Percentiles rank a stretch among this genome's conserved stretches.
Conservation (phyloP, 2,797 vertebrate genomes). For the Notolepis coatsorum region DNA sequence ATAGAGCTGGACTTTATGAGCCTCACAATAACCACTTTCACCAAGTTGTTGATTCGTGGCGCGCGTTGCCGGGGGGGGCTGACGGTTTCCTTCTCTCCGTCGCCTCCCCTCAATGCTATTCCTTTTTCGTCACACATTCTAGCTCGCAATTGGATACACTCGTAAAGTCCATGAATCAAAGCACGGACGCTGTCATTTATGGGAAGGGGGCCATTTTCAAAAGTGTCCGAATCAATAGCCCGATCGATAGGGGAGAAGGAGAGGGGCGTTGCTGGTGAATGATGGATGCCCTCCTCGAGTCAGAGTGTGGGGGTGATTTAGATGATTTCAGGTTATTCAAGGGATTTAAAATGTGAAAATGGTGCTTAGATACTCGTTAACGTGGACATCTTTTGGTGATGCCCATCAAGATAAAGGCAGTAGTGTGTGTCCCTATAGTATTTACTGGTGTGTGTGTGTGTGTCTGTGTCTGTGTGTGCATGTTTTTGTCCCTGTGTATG, state of each 20-base stretch:
- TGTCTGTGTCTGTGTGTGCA: no score
- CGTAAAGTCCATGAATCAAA: conserved; percentile 7
- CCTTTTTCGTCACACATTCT: not conserved
- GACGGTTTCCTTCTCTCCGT: no score
- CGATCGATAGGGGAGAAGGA: not conserved
- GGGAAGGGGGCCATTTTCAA: not conserved
- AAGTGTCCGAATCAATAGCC: not conserved
- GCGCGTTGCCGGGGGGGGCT: no score
- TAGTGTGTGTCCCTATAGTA: no score
- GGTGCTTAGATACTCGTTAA: not conserved
- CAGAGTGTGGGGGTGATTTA: not conserved
- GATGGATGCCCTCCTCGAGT: not conserved
- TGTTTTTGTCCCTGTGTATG: no score
- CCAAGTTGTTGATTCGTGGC: no score
- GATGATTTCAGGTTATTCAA: not conserved
- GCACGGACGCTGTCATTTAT: not conserved
- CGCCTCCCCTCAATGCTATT: no score
- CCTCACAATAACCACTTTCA: no score
- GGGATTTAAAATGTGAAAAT: not conserved
- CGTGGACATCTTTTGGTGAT: no score
- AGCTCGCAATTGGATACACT: not conserved
- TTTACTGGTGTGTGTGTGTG: no score
- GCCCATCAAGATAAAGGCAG: no score
- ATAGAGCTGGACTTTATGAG: no score
- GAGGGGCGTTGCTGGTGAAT: not conserved